Evolutionary conservation across 1,140 invertebrate genomes (phyloP).

Genomic region (Papilio polytes): DNA sequence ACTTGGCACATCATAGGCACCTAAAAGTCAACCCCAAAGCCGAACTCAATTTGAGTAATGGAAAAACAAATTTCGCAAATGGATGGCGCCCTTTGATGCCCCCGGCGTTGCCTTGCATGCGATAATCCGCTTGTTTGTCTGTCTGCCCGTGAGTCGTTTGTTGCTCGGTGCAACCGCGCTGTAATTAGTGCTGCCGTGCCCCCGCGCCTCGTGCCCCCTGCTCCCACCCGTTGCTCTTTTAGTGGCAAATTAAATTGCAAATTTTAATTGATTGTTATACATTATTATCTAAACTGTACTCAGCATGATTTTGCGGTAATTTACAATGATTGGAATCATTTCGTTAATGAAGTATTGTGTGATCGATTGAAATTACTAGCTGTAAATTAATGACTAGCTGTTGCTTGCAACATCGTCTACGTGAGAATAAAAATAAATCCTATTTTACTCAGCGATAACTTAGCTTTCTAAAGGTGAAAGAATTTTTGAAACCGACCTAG

Average conservation of each 20-base stretch:
- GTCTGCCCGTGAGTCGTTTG: conserved; percentile 39
- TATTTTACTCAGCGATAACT: too few species aligned
- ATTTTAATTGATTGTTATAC: too few species aligned
- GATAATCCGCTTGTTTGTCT: conserved; percentile 50
- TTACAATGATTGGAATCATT: background rate
- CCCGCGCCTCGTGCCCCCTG: background rate
- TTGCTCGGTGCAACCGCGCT: conserved; percentile 6
- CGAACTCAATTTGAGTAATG: conserved; percentile 63
- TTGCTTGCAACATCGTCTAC: too few species aligned
- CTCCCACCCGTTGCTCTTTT: background rate
- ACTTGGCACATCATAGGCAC: conserved; percentile 33
- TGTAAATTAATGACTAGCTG: too few species aligned
- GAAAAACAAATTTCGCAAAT: conserved; percentile 66
- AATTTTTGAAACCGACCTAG: too few species aligned
- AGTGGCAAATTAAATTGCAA: conserved; percentile 12
- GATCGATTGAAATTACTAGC: too few species aligned
- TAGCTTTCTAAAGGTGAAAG: too few species aligned
- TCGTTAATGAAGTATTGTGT: background rate
- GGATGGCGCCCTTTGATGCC: conserved; percentile 53
- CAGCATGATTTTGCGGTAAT: background rate
- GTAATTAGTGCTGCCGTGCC: conserved; percentile 29
- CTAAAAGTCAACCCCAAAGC: conserved; percentile 39
- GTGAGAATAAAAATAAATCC: too few species aligned
- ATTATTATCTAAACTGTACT: conserved; percentile 8
- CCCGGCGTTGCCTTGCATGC: conserved; percentile 31